phyloP scores from a whole-genome alignment of 2,113 vertebrate genomes.

The Stigmatopora argus region DNA sequence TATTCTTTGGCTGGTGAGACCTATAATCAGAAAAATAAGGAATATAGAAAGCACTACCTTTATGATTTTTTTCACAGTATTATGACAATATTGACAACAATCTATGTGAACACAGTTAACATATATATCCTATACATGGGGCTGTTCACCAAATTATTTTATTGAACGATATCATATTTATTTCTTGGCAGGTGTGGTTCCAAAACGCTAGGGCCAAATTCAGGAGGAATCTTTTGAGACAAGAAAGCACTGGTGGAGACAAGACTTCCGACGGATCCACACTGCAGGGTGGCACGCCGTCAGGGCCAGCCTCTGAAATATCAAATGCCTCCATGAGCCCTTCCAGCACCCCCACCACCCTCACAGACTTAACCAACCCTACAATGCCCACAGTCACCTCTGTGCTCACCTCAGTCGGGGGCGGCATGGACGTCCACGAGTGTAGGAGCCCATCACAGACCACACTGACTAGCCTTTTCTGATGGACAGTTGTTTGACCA shows the following conservation, averaged over 20 bases:
- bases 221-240: slow-evolving; percentile 92
- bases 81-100: neutral
- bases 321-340: slow-evolving; percentile 98
- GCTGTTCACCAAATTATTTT: neutral
- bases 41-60: no score
- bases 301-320: slow-evolving; percentile 92
- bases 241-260: slow-evolving; percentile 94
- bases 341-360: slow-evolving; percentile 91
- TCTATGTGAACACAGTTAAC: neutral
- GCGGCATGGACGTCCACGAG: slow-evolving; percentile 86
- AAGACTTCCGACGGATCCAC: slow-evolving; percentile 86
- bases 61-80: neutral
- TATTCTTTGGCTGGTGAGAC: no score
- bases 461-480: slow-evolving; percentile 98
- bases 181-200: slow-evolving; percentile 86
- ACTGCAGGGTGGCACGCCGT: slow-evolving; percentile 88
- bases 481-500: slow-evolving; percentile 66
- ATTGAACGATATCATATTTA: neutral
- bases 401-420: slow-evolving; percentile 86
- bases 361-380: slow-evolving; percentile 97
- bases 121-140: neutral
- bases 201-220: slow-evolving; percentile 98
- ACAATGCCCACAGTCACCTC: slow-evolving; percentile 97
- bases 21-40: no score
- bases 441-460: slow-evolving; percentile 95